Conservation (phyloP, 2,888 invertebrate genomes). For the Hirtodrosophila confusa region DNA sequence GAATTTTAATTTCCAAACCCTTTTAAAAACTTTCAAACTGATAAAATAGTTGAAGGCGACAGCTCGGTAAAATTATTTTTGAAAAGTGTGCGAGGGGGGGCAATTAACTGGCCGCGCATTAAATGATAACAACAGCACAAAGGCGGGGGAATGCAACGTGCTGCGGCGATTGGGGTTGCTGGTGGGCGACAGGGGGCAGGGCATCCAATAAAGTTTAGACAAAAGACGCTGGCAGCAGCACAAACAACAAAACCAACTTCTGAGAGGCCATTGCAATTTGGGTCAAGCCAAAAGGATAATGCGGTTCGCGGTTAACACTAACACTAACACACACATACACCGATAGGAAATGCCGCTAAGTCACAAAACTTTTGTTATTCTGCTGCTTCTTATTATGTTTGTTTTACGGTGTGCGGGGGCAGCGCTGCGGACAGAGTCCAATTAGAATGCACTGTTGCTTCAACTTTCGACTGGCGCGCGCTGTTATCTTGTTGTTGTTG, state of each 20-base stretch:
- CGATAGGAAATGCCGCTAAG: constrained; percentile 39
- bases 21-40: constrained; percentile 48
- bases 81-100: constrained; percentile 8
- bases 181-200: too few species aligned
- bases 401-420: too few species aligned
- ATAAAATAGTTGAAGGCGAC: constrained; percentile 63
- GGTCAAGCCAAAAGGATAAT: constrained; percentile 73
- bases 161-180: background rate
- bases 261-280: constrained; percentile 56
- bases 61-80: constrained; percentile 51
- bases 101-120: constrained; percentile 73
- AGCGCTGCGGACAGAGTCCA: constrained; percentile 44
- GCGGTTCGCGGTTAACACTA: constrained; percentile 58
- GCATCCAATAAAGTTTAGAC: constrained; percentile 55
- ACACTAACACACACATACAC: constrained; percentile 17
- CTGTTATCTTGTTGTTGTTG: constrained; percentile 29
- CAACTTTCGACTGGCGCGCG: constrained; percentile 55
- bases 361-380: constrained; percentile 54
- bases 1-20: constrained; percentile 46
- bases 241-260: constrained; percentile 27
- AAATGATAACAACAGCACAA: constrained; percentile 59
- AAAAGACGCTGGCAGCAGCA: constrained; percentile 37
- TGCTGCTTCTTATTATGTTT: constrained; percentile 12
- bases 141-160: background rate
- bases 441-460: constrained; percentile 70